These are phyloP conservation scores for Leucoptera coffeella DNA, from an alignment of 2,888 invertebrate genomes.

Conservation along the genomic window DNA sequence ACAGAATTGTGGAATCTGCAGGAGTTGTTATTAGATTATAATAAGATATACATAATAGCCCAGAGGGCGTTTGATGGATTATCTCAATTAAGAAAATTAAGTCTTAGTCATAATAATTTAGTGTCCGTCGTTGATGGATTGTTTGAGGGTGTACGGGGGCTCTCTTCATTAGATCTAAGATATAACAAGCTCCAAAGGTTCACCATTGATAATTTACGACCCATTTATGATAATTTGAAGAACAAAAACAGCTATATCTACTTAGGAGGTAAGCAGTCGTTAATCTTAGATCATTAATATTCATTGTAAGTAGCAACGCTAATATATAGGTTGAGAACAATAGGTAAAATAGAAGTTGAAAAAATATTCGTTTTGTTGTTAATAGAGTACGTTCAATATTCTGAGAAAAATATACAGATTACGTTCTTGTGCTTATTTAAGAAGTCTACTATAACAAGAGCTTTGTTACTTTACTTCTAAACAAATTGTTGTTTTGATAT, in stretches of 20 bases:
- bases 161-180: conserved; percentile 69
- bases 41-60: conserved; percentile 64
- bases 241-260: conserved; percentile 67
- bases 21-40: conserved; percentile 64
- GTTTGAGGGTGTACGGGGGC: conserved; percentile 63
- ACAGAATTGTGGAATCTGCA: conserved; percentile 69
- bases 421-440: too few relatives aligned
- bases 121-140: conserved; percentile 63
- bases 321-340: too few relatives aligned
- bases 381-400: too few relatives aligned
- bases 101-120: conserved; percentile 70
- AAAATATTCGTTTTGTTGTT: too few relatives aligned
- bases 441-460: too few relatives aligned
- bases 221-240: conserved; percentile 70
- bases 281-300: conserved; percentile 1
- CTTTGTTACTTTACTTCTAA: too few relatives aligned
- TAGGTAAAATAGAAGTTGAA: too few relatives aligned
- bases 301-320: too few relatives aligned
- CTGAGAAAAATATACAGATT: too few relatives aligned
- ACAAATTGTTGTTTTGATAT: too few relatives aligned
- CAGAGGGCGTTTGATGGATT: conserved; percentile 73
- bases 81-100: conserved; percentile 63
- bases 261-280: conserved; percentile 60
- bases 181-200: conserved; percentile 71
- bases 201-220: conserved; percentile 66